Evolutionary conservation across 1,140 invertebrate species (phyloP), one percentile per base, ranked within the genome.

Genomic region (Cyclina sinensis): DNA sequence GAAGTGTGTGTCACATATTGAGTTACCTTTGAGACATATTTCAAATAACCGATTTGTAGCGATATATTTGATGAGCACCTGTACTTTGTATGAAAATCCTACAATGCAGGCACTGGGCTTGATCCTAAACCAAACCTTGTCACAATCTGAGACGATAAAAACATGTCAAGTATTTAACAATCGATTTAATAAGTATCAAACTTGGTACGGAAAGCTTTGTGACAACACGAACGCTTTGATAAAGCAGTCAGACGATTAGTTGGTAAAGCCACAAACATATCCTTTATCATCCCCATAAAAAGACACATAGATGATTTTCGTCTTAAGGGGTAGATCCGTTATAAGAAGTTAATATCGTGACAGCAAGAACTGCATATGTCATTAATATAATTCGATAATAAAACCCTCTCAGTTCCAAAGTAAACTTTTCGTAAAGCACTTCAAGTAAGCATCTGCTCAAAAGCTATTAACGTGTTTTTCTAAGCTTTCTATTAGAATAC

Each of bases 381-480:
- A 62, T 27, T 62, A 79, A 27, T 54, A 30, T 46, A 79, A 79
- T 48, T 54, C 48, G 48, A 79, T 57, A 79, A 83, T 48, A 68
- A 83, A 65, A 32, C 14, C 80, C 57, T 43, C 39, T 35, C 59
- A 46, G 27, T 24, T 68, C 80, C 43, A 43, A 83, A 68, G 59
- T 32, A 83, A 65, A 68, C 80, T 18, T 43, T 32, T 83, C 18
- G 57, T 16, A 65, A 59, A 62, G 18, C 57, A 43, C 62, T 68
- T 32, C 24, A 43, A 83, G 21, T 21, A 27, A 43, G 59, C 80
- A 83, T 65, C 57, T 83, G 62, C 39, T 83, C 18, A 27, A 83
- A 39, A 68, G 80, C 80, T 83, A 83, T 83, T 68, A 83, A 85
- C 65, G 21, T 70, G 82, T 54, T 73, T 51, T 43, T 39, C 51